These are phyloP conservation scores for Capitulum mitella DNA, from an alignment of 2,888 invertebrate species.

Conservation along the genomic window DNA sequence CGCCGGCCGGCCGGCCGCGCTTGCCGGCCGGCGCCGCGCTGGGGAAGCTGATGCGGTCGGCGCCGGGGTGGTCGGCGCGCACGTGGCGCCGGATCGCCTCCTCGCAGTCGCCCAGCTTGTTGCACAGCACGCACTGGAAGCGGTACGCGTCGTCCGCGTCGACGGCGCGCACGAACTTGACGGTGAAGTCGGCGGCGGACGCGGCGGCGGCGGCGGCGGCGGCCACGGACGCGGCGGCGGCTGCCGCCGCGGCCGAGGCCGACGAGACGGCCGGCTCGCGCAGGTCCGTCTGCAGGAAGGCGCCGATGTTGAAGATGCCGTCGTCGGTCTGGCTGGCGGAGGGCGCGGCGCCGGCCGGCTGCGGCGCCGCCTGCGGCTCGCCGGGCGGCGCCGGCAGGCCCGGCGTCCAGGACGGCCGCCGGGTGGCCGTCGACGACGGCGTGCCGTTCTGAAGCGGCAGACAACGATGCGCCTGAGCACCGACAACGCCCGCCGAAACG, in stretches of 20 bases:
- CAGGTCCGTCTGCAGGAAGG: background rate
- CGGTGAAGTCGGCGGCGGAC: slow-evolving; percentile 18
- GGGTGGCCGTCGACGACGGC: background rate
- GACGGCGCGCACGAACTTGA: slow-evolving; percentile 18
- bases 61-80: slow-evolving; percentile 21
- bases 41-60: slow-evolving; percentile 25
- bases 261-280: background rate
- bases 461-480: no score
- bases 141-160: background rate
- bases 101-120: slow-evolving; percentile 3
- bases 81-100: slow-evolving; percentile 10
- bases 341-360: background rate
- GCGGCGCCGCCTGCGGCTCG: background rate
- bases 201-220: background rate
- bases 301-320: slow-evolving; percentile 9
- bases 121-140: slow-evolving; percentile 23
- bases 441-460: background rate
- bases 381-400: background rate
- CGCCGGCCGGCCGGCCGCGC: background rate
- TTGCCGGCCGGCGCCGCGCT: background rate
- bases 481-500: no score
- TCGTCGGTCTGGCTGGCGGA: background rate
- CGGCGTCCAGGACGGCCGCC: background rate
- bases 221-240: background rate
- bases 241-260: background rate